phyloP scores from a whole-genome alignment of 2,888 invertebrate species.

The Protonemura montana region DNA sequence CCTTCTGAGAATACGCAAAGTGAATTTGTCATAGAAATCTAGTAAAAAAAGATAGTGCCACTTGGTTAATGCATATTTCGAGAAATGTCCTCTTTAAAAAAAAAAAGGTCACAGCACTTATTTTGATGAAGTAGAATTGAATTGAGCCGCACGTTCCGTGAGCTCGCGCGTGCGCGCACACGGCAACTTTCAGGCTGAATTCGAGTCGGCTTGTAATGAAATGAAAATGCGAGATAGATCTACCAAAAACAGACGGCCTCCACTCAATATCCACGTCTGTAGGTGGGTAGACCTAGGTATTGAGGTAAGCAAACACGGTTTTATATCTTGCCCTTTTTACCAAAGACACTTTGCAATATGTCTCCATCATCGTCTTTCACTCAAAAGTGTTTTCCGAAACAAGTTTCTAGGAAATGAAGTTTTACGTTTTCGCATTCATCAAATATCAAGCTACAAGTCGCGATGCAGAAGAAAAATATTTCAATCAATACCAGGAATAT shows the following conservation, averaged over 20 bases:
- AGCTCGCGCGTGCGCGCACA: not conserved
- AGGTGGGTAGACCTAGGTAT: too few relatives aligned
- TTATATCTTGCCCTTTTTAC: not conserved
- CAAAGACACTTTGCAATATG: not conserved
- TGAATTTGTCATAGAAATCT: slow-evolving; percentile 37
- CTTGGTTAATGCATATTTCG: slow-evolving; percentile 30
- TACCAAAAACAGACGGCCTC: not conserved
- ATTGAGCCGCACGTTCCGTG: not conserved
- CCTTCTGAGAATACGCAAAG: slow-evolving; percentile 27
- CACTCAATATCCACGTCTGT: too few relatives aligned
- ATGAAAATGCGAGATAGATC: not conserved
- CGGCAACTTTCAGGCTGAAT: not conserved
- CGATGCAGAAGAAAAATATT: not conserved
- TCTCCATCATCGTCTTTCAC: not conserved
- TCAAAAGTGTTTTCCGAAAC: not conserved
- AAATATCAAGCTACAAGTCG: not conserved
- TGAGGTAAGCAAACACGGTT: not conserved
- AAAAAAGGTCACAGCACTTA: slow-evolving; percentile 12
- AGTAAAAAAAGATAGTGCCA: not conserved
- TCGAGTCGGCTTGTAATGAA: not conserved
- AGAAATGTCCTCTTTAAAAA: slow-evolving; percentile 7
- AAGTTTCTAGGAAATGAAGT: not conserved
- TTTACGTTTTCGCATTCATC: not conserved
- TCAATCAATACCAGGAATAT: not conserved
- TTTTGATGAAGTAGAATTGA: slow-evolving; percentile 12